phyloP scores from a whole-genome alignment of 2,113 vertebrate species.

The Myotis lucifugus region DNA sequence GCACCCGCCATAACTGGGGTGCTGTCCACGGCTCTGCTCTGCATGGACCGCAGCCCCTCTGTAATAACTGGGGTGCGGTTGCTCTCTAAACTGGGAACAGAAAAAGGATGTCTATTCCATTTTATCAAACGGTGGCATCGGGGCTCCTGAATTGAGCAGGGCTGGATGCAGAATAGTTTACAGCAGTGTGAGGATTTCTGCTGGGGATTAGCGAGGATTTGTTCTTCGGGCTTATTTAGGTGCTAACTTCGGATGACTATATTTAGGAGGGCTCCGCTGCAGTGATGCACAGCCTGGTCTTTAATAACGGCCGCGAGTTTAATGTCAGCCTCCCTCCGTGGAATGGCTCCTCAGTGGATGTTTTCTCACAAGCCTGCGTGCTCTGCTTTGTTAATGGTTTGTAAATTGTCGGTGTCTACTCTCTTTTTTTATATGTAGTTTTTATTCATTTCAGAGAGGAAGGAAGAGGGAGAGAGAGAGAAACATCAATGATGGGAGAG shows the following conservation, averaged over 20 bases:
- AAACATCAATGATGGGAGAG: too few species aligned
- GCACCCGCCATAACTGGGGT: accelerated
- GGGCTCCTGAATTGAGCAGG: slow-evolving; percentile 17
- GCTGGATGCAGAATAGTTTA: slow-evolving; percentile 40
- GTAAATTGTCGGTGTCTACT: too few species aligned
- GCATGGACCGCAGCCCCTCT: not conserved
- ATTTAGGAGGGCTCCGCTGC: slow-evolving; percentile 13
- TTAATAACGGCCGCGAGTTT: not conserved
- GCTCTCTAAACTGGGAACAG: slow-evolving; percentile 41
- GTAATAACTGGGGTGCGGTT: not conserved
- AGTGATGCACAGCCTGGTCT: not conserved
- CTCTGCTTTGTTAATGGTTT: too few species aligned
- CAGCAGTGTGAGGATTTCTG: not conserved
- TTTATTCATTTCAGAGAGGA: too few species aligned
- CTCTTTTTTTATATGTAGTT: too few species aligned
- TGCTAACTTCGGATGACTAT: slow-evolving; percentile 11
- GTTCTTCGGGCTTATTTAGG: slow-evolving; percentile 32
- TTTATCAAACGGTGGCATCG: slow-evolving; percentile 9
- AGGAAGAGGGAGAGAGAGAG: too few species aligned
- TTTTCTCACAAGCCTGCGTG: too few species aligned
- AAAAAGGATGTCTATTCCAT: not conserved
- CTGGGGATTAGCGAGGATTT: slow-evolving; percentile 51
- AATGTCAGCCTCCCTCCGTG: too few species aligned
- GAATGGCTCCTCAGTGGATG: too few species aligned
- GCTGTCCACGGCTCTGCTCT: not conserved